These are phyloP conservation scores for Porites cylindrica DNA, from an alignment of 92 coral and sea anemone species.

Conservation along the genomic window DNA sequence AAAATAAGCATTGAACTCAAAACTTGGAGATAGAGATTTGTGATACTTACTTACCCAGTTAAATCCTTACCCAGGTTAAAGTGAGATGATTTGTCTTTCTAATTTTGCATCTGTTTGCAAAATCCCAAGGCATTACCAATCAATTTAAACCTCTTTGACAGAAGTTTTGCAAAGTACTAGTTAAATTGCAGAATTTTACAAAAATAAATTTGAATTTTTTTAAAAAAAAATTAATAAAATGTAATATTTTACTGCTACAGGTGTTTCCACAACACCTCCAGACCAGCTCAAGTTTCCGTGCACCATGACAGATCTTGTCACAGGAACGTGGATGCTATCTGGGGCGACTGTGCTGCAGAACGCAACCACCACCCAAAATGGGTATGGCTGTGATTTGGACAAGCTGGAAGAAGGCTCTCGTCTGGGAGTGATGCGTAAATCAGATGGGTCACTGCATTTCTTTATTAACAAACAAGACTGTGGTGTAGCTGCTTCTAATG, in stretches of 20 bases:
- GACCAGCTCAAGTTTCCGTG: slow-evolving; percentile 82
- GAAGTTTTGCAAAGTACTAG: too few relatives aligned
- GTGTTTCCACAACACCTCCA: slow-evolving; percentile 81
- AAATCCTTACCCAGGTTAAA: too few relatives aligned
- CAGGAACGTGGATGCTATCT: slow-evolving; percentile 93
- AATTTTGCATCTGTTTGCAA: too few relatives aligned
- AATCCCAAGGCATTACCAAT: too few relatives aligned
- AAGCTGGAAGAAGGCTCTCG: slow-evolving; percentile 82
- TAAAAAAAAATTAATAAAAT: too few relatives aligned
- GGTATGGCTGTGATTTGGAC: slow-evolving; percentile 96
- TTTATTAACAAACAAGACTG: slow-evolving; percentile 91
- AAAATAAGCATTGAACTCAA: too few relatives aligned
- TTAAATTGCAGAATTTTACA: too few relatives aligned
- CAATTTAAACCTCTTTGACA: too few relatives aligned
- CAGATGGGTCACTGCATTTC: slow-evolving; percentile 87
- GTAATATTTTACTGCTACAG: slow-evolving; percentile 29
- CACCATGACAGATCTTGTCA: slow-evolving; percentile 94
- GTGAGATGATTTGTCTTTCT: too few relatives aligned
- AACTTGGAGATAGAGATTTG: too few relatives aligned
- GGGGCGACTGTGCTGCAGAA: slow-evolving; percentile 94
- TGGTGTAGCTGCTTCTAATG: slow-evolving; percentile 87
- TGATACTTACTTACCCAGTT: too few relatives aligned
- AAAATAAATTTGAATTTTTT: too few relatives aligned
- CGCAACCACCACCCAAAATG: slow-evolving; percentile 86
- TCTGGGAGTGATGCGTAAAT: slow-evolving; percentile 92